Percentiles rank a stretch among this genome's conserved stretches.
These are phyloP conservation scores for Calcarius lapponicus DNA, from an alignment of 2,797 vertebrate species.

Conservation along the genomic window DNA sequence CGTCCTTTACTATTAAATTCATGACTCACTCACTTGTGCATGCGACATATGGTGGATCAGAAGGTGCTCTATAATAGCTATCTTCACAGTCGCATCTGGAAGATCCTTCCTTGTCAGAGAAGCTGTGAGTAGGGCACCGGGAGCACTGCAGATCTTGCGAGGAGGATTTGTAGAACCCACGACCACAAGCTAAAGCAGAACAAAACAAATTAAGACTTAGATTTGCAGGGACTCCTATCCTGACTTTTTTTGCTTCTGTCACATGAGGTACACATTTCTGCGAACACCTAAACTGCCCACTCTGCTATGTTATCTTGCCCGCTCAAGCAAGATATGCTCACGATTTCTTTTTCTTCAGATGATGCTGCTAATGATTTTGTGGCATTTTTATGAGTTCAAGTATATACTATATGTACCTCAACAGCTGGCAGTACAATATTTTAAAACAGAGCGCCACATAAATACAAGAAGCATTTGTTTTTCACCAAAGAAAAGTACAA, in stretches of 20 bases:
- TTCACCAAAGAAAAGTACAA: not conserved
- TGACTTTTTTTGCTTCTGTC: not conserved
- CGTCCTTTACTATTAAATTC: constrained; percentile 40
- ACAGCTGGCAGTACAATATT: not conserved
- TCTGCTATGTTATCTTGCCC: not conserved
- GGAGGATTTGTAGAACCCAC: constrained; percentile 97
- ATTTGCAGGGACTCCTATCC: not conserved
- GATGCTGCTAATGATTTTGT: not conserved
- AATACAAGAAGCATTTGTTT: not conserved
- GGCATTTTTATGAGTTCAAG: not conserved
- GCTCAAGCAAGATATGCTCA: not conserved
- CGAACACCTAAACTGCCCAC: not conserved
- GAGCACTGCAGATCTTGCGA: constrained; percentile 98
- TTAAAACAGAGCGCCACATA: not conserved
- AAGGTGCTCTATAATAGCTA: constrained; percentile 92
- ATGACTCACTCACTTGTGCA: constrained; percentile 91
- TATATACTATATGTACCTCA: not conserved
- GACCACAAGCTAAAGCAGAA: constrained; percentile 86
- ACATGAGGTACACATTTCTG: not conserved
- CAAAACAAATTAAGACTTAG: constrained; percentile 35
- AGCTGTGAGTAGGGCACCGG: constrained; percentile 94
- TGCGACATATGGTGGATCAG: constrained; percentile 92
- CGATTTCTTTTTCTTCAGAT: not conserved
- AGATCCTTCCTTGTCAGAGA: constrained; percentile 94
- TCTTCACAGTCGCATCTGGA: constrained; percentile 96